phyloP scores from a whole-genome alignment of 1,140 invertebrate genomes.

The Aphaenogaster floridana region DNA sequence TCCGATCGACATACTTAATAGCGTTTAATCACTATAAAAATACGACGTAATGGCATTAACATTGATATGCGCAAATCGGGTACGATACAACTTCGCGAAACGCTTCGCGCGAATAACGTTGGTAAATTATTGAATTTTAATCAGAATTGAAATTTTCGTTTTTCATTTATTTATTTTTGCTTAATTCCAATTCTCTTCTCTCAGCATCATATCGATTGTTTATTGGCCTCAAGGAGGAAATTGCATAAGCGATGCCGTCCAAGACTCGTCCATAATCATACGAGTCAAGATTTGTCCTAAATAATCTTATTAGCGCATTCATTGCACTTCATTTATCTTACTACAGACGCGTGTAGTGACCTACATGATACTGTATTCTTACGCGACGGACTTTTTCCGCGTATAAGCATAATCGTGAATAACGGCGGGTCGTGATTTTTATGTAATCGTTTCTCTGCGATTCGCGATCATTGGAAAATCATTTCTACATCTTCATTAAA shows the following conservation, averaged over 20 bases:
- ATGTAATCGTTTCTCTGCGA: background rate
- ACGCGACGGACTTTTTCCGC: background rate
- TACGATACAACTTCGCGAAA: background rate
- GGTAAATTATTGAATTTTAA: background rate
- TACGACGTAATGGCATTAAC: background rate
- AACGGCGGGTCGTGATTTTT: background rate
- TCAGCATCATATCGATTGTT: background rate
- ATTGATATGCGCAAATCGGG: background rate
- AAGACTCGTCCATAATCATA: background rate
- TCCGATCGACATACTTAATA: background rate
- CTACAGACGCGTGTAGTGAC: constrained; percentile 6
- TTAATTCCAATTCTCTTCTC: background rate
- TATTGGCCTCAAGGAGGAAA: background rate
- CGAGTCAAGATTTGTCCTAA: background rate
- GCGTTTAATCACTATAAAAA: background rate
- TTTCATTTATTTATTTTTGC: background rate
- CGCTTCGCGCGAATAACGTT: background rate
- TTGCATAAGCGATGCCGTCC: background rate
- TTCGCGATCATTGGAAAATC: background rate
- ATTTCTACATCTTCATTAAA: background rate
- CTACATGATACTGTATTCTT: constrained; percentile 3
- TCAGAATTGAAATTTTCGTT: background rate
- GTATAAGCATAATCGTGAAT: background rate
- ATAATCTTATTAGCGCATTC: background rate
- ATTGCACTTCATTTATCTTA: background rate